phyloP scores from a whole-genome alignment of 2,113 vertebrate species.

The Kobus ellipsiprymnus region DNA sequence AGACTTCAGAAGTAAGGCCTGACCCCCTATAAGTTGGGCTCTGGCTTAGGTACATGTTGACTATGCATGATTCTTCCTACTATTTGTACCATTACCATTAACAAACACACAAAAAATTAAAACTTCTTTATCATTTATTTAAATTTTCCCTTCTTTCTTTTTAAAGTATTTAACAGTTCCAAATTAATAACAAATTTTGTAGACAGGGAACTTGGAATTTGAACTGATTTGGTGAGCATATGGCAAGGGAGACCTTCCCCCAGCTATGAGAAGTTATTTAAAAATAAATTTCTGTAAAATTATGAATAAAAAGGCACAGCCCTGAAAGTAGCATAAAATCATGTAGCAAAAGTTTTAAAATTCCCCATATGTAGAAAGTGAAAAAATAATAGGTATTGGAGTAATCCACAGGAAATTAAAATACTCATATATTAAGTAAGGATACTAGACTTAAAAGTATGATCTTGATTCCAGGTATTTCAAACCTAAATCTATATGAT shows the following conservation, averaged over 20 bases:
- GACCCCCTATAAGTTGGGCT: neutral
- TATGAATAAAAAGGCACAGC: neutral
- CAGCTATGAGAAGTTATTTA: neutral
- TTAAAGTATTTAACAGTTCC: neutral
- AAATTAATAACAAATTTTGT: neutral
- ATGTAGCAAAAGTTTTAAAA: neutral
- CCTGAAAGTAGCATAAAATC: conserved; percentile 18
- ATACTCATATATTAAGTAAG: conserved; percentile 7
- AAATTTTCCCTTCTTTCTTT: neutral
- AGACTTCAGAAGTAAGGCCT: neutral
- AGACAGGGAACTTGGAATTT: neutral
- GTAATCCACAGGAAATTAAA: conserved; percentile 31
- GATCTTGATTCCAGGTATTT: neutral
- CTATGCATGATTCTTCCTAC: neutral
- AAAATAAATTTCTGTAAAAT: neutral
- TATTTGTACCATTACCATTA: neutral
- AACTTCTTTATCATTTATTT: neutral
- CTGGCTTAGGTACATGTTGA: neutral
- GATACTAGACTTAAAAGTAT: neutral
- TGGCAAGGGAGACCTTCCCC: neutral
- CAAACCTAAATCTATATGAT: conserved; percentile 1
- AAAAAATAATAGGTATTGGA: conserved; percentile 22
- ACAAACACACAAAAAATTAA: neutral
- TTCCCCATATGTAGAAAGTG: neutral
- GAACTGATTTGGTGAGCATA: neutral